Conservation (phyloP, 2,797 vertebrate species). For the Alca torda region DNA sequence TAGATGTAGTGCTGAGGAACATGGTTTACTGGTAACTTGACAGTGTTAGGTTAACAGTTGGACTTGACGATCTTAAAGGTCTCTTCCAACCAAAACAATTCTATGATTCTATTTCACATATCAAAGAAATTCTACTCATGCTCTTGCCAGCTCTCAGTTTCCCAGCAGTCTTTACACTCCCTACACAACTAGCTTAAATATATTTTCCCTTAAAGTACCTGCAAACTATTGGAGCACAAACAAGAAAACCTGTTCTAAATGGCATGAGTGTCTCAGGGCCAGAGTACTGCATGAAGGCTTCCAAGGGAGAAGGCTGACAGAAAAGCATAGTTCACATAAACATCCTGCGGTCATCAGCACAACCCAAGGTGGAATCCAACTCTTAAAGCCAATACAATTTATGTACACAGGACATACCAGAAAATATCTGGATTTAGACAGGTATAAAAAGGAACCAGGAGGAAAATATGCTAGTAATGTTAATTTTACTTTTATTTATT, state of each 20-base stretch:
- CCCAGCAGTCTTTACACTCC: not conserved
- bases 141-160: not conserved
- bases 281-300: not conserved
- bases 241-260: not conserved
- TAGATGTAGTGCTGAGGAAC: not conserved
- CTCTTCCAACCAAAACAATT: not conserved
- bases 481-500: constrained; percentile 18
- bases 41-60: not conserved
- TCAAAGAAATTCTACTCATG: not conserved
- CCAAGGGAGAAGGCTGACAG: not conserved
- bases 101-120: not conserved
- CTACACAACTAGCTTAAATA: not conserved
- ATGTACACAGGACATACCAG: constrained; percentile 43
- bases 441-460: constrained; percentile 39
- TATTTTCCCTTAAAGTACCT: not conserved
- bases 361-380: not conserved
- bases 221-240: not conserved
- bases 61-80: not conserved
- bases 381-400: constrained; percentile 23
- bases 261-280: not conserved
- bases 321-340: constrained; percentile 28
- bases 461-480: constrained; percentile 3
- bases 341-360: not conserved
- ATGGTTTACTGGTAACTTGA: not conserved
- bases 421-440: constrained; percentile 35